phyloP scores from a whole-genome alignment of 2,113 vertebrate species.

The Capreolus pygargus region DNA sequence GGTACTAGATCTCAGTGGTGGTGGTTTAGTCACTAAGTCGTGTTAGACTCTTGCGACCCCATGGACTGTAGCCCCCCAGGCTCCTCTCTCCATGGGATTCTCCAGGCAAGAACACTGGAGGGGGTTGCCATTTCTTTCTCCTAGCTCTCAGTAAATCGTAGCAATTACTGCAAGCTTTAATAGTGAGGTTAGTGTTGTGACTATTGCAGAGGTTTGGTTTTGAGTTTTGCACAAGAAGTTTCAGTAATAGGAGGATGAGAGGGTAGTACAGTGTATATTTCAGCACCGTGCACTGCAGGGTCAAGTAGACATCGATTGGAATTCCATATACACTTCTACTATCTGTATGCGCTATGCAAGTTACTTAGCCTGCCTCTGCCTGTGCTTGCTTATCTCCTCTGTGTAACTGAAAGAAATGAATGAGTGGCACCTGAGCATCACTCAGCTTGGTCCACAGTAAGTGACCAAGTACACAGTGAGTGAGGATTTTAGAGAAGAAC shows the following conservation, averaged over 20 bases:
- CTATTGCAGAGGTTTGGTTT: background rate
- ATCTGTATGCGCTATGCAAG: background rate
- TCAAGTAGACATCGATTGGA: background rate
- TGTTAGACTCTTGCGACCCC: background rate
- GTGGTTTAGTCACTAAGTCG: background rate
- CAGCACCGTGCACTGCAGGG: fast-evolving
- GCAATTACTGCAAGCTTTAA: background rate
- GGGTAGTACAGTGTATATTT: fast-evolving
- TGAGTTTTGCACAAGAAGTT: background rate
- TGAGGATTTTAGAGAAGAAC: background rate
- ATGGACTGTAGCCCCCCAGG: background rate
- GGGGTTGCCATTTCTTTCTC: background rate
- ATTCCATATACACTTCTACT: background rate
- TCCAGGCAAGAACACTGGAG: background rate
- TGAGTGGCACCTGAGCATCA: background rate
- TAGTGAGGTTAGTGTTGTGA: background rate
- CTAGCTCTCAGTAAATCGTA: background rate
- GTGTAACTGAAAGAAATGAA: background rate
- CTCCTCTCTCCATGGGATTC: background rate
- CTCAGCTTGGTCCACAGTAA: background rate
- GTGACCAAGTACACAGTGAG: background rate
- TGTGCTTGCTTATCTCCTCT: background rate
- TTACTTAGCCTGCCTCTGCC: background rate
- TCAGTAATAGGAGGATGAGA: background rate
- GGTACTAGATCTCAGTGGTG: background rate